A percentile compares a stretch with the other conserved stretches of the same genome.
Conservation (phyloP, 1,140 invertebrate species). For the Orchestia grillus region DNA sequence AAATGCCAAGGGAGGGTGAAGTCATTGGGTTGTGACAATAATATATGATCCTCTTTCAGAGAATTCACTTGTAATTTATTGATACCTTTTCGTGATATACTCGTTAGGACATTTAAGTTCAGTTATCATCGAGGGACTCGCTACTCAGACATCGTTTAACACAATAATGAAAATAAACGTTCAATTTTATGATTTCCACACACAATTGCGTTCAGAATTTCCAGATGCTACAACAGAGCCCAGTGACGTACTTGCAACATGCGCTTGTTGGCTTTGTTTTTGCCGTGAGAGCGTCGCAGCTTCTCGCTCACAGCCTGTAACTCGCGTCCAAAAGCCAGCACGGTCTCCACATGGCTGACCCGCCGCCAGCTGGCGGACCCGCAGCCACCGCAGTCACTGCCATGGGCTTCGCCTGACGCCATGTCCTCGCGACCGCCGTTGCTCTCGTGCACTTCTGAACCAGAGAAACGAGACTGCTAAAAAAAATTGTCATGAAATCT, state of each 20-base stretch:
- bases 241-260: constrained; percentile 83
- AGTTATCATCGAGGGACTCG: not conserved
- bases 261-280: constrained; percentile 89
- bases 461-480: not conserved
- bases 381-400: constrained; percentile 68
- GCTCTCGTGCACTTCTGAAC: constrained; percentile 72
- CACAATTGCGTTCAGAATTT: not conserved
- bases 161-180: not conserved
- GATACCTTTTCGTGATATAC: not conserved
- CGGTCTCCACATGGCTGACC: constrained; percentile 84
- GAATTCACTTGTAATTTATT: too few relatives aligned
- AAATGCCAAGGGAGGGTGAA: too few relatives aligned
- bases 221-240: not conserved
- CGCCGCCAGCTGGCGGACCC: constrained; percentile 81
- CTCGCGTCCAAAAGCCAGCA: constrained; percentile 94
- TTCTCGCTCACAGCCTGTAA: constrained; percentile 91
- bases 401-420: constrained; percentile 7
- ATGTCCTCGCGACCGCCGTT: not conserved
- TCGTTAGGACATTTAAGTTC: not conserved
- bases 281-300: constrained; percentile 84
- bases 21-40: too few relatives aligned
- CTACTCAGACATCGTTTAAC: not conserved
- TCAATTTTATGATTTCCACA: constrained; percentile 52
- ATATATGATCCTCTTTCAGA: too few relatives aligned
- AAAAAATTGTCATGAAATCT: too few relatives aligned